Evolutionary conservation across 2,888 invertebrate genomes (phyloP).

Genomic region (Agrotis exclamationis): DNA sequence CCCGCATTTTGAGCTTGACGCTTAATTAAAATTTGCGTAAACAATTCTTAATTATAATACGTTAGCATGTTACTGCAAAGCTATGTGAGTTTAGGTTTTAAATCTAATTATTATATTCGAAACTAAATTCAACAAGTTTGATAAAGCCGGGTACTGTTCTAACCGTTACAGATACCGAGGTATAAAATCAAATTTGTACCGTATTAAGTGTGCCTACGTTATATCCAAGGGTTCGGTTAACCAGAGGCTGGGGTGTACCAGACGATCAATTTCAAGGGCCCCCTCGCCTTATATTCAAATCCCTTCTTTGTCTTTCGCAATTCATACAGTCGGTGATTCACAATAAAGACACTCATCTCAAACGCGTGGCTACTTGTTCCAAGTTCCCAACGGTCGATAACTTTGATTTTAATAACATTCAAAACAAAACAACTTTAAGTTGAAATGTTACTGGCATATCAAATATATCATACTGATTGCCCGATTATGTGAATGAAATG

Average conservation of each 20-base stretch:
- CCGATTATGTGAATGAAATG: constrained; percentile 27
- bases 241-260: constrained; percentile 86
- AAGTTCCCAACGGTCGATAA: constrained; percentile 58
- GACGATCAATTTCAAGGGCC: constrained; percentile 90
- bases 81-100: constrained; percentile 17
- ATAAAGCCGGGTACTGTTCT: constrained; percentile 36
- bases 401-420: constrained; percentile 45
- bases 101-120: constrained; percentile 42
- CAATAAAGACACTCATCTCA: constrained; percentile 74
- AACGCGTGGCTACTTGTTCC: constrained; percentile 64
- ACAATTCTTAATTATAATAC: constrained; percentile 31
- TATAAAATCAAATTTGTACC: constrained; percentile 88
- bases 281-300: constrained; percentile 89
- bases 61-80: constrained; percentile 22
- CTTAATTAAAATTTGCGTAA: constrained; percentile 37
- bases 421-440: constrained; percentile 39
- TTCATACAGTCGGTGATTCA: constrained; percentile 86
- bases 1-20: constrained; percentile 21
- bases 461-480: constrained; percentile 23
- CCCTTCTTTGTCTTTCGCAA: constrained; percentile 89
- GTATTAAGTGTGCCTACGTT: constrained; percentile 82
- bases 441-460: constrained; percentile 1
- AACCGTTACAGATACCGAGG: constrained; percentile 61
- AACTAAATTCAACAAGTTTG: constrained; percentile 62
- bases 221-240: constrained; percentile 84